Percentiles rank a stretch among this genome's conserved stretches.
These are phyloP conservation scores for Asarcornis scutulata DNA, from an alignment of 2,113 vertebrate species.

Conservation along the genomic window DNA sequence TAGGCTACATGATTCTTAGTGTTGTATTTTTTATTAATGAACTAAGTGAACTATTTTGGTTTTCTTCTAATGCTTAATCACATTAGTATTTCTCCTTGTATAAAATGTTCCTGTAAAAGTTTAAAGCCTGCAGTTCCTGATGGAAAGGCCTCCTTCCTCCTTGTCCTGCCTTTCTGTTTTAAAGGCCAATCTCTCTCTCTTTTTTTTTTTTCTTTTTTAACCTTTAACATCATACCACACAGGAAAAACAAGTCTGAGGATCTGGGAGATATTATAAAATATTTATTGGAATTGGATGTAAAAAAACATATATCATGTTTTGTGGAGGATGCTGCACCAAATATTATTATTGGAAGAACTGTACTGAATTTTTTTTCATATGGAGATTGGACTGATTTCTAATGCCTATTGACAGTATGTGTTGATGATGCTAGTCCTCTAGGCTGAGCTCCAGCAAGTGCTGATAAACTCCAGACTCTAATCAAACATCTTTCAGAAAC, in stretches of 20 bases:
- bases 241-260: neutral
- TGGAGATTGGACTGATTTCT: neutral
- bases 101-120: neutral
- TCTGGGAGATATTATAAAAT: neutral
- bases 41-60: neutral
- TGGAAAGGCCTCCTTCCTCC: neutral
- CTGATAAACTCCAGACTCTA: constrained; percentile 17
- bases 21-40: neutral
- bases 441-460: neutral
- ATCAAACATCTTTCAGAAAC: constrained; percentile 27
- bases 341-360: neutral
- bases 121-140: neutral
- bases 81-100: neutral
- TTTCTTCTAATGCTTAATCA: neutral
- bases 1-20: neutral
- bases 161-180: neutral
- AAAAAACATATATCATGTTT: neutral
- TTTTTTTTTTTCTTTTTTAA: neutral
- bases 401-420: neutral
- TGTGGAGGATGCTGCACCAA: neutral
- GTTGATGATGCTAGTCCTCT: neutral
- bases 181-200: neutral
- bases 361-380: neutral
- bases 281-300: neutral
- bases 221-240: neutral